These are phyloP conservation scores for Pocillopora meandrina DNA, from an alignment of 92 coral and sea anemone genomes.

Conservation along the genomic window DNA sequence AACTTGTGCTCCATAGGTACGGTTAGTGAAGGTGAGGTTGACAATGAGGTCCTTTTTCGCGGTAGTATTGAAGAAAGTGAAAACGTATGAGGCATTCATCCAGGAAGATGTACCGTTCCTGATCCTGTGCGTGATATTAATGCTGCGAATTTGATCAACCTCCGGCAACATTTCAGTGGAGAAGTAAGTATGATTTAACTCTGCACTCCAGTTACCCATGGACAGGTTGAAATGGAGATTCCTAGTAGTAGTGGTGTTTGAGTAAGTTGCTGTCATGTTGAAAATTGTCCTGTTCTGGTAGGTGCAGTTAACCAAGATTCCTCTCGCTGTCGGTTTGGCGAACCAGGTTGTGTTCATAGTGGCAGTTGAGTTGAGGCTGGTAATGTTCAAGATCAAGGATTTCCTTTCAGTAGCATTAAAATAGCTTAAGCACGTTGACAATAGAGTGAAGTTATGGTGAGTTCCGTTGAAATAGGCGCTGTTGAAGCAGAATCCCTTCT, in stretches of 20 bases:
- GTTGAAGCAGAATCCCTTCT: conserved; percentile 64
- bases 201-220: conserved; percentile 60
- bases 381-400: conserved; percentile 58
- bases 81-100: conserved; percentile 44
- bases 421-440: conserved; percentile 58
- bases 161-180: conserved; percentile 21
- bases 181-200: conserved; percentile 67
- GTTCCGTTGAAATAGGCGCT: conserved; percentile 72
- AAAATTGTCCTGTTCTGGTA: conserved; percentile 57
- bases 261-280: conserved; percentile 56
- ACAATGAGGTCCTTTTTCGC: conserved; percentile 49
- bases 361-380: conserved; percentile 55
- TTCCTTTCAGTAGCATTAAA: conserved; percentile 55
- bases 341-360: conserved; percentile 69
- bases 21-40: conserved; percentile 54
- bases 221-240: conserved; percentile 50
- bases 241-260: conserved; percentile 48
- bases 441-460: conserved; percentile 43
- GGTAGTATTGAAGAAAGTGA: conserved; percentile 59
- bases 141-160: conserved; percentile 50
- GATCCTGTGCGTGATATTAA: conserved; percentile 56
- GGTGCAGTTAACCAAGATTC: conserved; percentile 61
- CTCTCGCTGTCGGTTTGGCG: conserved; percentile 35
- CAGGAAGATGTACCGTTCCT: conserved; percentile 49
- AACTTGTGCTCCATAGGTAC: conserved; percentile 59